Conservation (phyloP, 2,888 invertebrate species). For the Drosophila cognata region DNA sequence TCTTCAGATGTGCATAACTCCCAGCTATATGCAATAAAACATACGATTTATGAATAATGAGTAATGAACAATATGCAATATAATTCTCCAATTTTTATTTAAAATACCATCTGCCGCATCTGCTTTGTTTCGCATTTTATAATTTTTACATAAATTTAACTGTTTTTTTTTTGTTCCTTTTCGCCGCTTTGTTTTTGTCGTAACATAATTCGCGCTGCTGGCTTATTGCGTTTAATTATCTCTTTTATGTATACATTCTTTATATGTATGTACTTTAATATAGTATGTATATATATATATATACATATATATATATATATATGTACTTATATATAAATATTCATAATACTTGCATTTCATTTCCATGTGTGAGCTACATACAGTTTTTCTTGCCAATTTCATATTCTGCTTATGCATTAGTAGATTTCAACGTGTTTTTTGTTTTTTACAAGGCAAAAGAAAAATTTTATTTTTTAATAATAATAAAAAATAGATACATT, state of each 20-base stretch:
- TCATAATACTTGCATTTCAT: constrained; percentile 62
- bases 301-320: constrained; percentile 8
- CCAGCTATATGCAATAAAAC: neutral
- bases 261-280: constrained; percentile 39
- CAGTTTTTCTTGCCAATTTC: constrained; percentile 11
- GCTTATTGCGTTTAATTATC: constrained; percentile 44
- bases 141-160: constrained; percentile 61
- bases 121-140: constrained; percentile 31
- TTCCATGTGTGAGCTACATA: constrained; percentile 33
- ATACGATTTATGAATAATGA: neutral
- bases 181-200: constrained; percentile 5
- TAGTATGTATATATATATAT: constrained; percentile 27
- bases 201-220: constrained; percentile 52
- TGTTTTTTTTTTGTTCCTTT: constrained; percentile 16
- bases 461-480: constrained; percentile 35
- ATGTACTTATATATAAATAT: constrained; percentile 8
- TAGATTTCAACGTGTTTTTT: constrained; percentile 13
- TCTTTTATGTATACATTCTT: constrained; percentile 31
- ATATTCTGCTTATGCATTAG: neutral
- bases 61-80: constrained; percentile 3
- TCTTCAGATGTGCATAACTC: neutral
- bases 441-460: constrained; percentile 35
- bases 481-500: constrained; percentile 56
- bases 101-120: constrained; percentile 52
- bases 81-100: constrained; percentile 54